These are phyloP conservation scores for Cerastis leucographa DNA, from an alignment of 2,888 invertebrate genomes.

Conservation along the genomic window DNA sequence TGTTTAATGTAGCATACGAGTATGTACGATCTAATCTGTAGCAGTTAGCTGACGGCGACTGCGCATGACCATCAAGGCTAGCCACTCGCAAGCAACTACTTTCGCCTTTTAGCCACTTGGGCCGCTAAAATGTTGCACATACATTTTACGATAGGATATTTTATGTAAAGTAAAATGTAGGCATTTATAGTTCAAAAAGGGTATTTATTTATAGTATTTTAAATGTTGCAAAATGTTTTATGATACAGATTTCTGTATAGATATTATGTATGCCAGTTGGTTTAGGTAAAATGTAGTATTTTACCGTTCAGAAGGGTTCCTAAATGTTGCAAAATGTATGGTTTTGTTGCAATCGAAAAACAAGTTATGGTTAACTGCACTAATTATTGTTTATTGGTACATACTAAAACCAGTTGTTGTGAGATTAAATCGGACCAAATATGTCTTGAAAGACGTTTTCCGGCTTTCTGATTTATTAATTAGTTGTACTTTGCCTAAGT, in stretches of 20 bases:
- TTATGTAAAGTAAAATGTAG: slow-evolving; percentile 15
- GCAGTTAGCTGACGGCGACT: slow-evolving; percentile 62
- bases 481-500: background rate
- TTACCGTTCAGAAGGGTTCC: slow-evolving; percentile 8
- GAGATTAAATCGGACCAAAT: slow-evolving; percentile 38
- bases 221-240: slow-evolving; percentile 22
- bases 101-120: slow-evolving; percentile 79
- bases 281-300: slow-evolving; percentile 24
- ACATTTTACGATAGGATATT: slow-evolving; percentile 40
- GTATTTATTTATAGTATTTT: background rate
- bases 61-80: slow-evolving; percentile 82
- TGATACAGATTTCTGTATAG: background rate
- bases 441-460: slow-evolving; percentile 12
- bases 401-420: slow-evolving; percentile 26
- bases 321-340: slow-evolving; percentile 44
- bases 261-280: background rate
- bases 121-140: slow-evolving; percentile 74
- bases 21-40: slow-evolving; percentile 72
- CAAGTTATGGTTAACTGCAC: slow-evolving; percentile 31
- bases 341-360: slow-evolving; percentile 46
- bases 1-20: slow-evolving; percentile 49
- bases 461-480: slow-evolving; percentile 26
- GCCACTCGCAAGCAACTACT: slow-evolving; percentile 79
- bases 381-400: slow-evolving; percentile 52
- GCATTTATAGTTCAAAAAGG: background rate